Evolutionary conservation across 1,140 invertebrate genomes (phyloP).

Genomic region (Eriocheir sinensis): DNA sequence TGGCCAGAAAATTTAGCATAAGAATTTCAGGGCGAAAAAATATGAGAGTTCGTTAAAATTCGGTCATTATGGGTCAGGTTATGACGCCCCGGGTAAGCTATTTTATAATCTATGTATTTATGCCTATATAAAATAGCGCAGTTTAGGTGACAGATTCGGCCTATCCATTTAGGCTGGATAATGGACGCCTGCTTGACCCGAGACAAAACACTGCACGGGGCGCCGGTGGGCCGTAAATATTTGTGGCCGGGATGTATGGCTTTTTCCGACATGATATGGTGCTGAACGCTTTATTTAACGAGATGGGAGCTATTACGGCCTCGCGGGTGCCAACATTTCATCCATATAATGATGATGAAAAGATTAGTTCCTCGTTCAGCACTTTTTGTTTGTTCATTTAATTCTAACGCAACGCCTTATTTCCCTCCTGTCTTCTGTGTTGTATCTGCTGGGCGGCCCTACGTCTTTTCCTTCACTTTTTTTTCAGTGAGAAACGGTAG

Average conservation of each 20-base stretch:
- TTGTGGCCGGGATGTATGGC: neutral
- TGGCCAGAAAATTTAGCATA: conserved; percentile 71
- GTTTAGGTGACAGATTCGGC: conserved; percentile 17
- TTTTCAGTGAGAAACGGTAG: neutral
- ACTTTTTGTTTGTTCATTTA: neutral
- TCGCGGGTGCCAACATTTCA: neutral
- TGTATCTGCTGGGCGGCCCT: neutral
- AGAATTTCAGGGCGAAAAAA: conserved; percentile 60
- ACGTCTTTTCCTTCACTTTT: neutral
- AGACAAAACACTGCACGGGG: neutral
- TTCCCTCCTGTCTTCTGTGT: neutral
- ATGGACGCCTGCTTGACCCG: conserved; percentile 19
- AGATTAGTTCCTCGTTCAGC: neutral
- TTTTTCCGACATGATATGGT: conserved; percentile 15
- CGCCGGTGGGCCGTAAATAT: neutral
- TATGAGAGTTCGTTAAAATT: conserved; percentile 71
- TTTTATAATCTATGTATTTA: conserved; percentile 52
- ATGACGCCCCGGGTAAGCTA: conserved; percentile 39
- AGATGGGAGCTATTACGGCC: conserved; percentile 21
- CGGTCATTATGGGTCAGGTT: conserved; percentile 63
- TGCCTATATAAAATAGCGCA: conserved; percentile 30
- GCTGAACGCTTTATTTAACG: conserved; percentile 13
- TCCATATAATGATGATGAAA: conserved; percentile 26
- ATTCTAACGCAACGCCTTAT: neutral
- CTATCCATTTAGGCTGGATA: conserved; percentile 14